Conservation (phyloP, 2,888 invertebrate species). For the Gandaritis pyraliata region DNA sequence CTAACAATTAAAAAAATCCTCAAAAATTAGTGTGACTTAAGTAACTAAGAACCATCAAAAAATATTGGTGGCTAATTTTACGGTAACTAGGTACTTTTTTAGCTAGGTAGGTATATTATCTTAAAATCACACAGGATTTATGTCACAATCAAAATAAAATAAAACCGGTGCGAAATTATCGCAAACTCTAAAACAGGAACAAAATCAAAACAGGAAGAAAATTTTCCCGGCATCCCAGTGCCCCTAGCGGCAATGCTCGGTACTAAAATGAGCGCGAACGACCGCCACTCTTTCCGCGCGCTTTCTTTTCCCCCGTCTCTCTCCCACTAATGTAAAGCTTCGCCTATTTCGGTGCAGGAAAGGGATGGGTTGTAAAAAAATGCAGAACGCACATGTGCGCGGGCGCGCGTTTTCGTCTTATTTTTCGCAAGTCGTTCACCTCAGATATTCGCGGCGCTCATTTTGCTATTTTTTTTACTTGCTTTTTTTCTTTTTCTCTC, state of each 20-base stretch:
- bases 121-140: neutral
- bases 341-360: slow-evolving; percentile 73
- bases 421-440: slow-evolving; percentile 82
- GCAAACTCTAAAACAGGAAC: slow-evolving; percentile 51
- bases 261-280: slow-evolving; percentile 69
- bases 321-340: slow-evolving; percentile 51
- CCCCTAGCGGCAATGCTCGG: slow-evolving; percentile 68
- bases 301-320: slow-evolving; percentile 75
- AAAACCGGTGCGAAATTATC: slow-evolving; percentile 10
- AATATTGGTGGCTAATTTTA: too few relatives aligned
- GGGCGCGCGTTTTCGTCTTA: slow-evolving; percentile 75
- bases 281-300: slow-evolving; percentile 76
- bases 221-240: slow-evolving; percentile 65
- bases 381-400: slow-evolving; percentile 81
- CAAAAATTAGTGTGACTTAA: too few relatives aligned
- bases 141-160: neutral
- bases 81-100: too few relatives aligned
- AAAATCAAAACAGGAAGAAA: slow-evolving; percentile 76
- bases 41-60: too few relatives aligned
- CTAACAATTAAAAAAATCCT: too few relatives aligned
- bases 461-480: slow-evolving; percentile 62
- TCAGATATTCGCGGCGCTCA: slow-evolving; percentile 68
- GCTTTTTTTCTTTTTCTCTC: slow-evolving; percentile 64
- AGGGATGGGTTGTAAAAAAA: slow-evolving; percentile 76
- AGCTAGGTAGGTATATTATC: too few relatives aligned